A percentile compares a stretch with the other conserved stretches of the same genome.
Evolutionary conservation across 2,113 vertebrate genomes (phyloP).

Genomic region (Tonatia bakeri): DNA sequence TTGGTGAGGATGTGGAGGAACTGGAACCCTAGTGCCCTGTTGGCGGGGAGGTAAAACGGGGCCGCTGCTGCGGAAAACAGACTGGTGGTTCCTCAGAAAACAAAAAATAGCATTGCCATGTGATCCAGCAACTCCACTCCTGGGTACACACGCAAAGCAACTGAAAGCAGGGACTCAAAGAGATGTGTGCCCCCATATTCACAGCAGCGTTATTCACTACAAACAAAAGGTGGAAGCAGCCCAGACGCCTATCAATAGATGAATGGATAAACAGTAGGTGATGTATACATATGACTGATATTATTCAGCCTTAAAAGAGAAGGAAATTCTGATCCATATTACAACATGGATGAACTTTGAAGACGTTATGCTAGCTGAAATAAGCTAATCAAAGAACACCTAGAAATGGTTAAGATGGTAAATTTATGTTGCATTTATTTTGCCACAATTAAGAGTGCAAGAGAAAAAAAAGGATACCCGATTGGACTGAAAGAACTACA

Average conservation of each 20-base stretch:
- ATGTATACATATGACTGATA: neutral
- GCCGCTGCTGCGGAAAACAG: neutral
- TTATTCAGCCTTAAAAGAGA: neutral
- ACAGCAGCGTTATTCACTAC: neutral
- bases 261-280: neutral
- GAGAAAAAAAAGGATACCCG: neutral
- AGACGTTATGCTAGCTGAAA: neutral
- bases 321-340: neutral
- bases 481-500: neutral
- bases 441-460: neutral
- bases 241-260: neutral
- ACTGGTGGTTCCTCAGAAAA: neutral
- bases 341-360: neutral
- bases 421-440: neutral
- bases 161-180: neutral
- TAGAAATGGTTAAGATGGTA: neutral
- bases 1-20: neutral
- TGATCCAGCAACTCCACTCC: neutral
- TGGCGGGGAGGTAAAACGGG: neutral
- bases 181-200: no score
- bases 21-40: no score
- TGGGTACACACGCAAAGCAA: neutral
- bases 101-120: neutral
- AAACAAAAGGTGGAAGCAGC: neutral
- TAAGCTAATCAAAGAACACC: neutral